These are phyloP conservation scores for Cryptocephalus moraei DNA, from an alignment of 2,888 invertebrate species.

Conservation along the genomic window DNA sequence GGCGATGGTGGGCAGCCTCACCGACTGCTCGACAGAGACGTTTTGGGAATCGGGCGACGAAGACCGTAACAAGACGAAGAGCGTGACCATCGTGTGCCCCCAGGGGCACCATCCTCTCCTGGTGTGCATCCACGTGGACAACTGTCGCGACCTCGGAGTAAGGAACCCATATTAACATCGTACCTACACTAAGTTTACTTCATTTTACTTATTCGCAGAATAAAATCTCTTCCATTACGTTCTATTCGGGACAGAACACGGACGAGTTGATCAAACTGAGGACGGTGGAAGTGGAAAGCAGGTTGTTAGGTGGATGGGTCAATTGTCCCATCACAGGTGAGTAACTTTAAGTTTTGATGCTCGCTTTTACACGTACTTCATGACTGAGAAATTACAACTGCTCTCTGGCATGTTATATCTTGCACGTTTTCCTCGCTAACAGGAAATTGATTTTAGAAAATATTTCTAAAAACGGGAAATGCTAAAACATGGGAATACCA, in stretches of 20 bases:
- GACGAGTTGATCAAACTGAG: slow-evolving; percentile 75
- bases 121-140: slow-evolving; percentile 86
- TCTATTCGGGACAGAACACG: slow-evolving; percentile 69
- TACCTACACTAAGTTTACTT: background rate
- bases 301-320: slow-evolving; percentile 72
- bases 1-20: slow-evolving; percentile 87
- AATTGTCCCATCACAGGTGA: slow-evolving; percentile 70
- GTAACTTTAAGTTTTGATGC: background rate
- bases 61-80: slow-evolving; percentile 86
- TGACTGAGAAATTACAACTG: no score
- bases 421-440: no score
- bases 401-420: no score
- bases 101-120: slow-evolving; percentile 58
- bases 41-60: slow-evolving; percentile 99
- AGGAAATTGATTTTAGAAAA: no score
- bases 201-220: slow-evolving; percentile 48
- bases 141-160: slow-evolving; percentile 83
- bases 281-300: slow-evolving; percentile 80
- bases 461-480: no score
- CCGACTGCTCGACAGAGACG: slow-evolving; percentile 92
- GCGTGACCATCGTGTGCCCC: slow-evolving; percentile 58
- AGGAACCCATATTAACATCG: slow-evolving; percentile 27
- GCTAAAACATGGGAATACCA: no score
- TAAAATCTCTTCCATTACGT: slow-evolving; percentile 78
- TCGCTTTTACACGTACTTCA: no score